These are phyloP conservation scores for Drosophila nigromelanica DNA, from an alignment of 1,140 invertebrate genomes.

Conservation along the genomic window DNA sequence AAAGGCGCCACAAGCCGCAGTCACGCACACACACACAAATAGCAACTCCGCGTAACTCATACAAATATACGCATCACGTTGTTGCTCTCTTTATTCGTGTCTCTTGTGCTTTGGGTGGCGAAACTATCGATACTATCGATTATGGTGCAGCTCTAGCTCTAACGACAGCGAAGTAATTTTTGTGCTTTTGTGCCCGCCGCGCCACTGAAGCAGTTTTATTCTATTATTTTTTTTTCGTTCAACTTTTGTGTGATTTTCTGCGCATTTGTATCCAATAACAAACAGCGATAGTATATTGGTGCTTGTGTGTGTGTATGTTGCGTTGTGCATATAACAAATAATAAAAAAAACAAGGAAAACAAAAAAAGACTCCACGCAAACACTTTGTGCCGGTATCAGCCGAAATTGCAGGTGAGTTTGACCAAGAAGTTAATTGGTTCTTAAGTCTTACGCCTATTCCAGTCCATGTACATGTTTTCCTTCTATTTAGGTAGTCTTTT, in stretches of 20 bases:
- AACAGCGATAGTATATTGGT: conserved; percentile 33
- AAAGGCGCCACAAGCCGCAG: conserved; percentile 13
- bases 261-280: conserved; percentile 35
- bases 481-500: background rate
- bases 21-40: conserved; percentile 10
- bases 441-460: conserved; percentile 6
- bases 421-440: conserved; percentile 37
- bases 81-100: conserved; percentile 14
- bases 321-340: conserved; percentile 26
- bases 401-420: conserved; percentile 43
- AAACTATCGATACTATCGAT: conserved; percentile 44
- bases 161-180: conserved; percentile 37
- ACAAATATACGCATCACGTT: background rate
- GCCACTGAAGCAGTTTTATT: conserved; percentile 49
- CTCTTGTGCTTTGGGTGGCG: conserved; percentile 17
- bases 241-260: conserved; percentile 48
- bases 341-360: conserved; percentile 1
- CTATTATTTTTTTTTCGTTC: conserved; percentile 54
- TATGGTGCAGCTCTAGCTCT: conserved; percentile 24
- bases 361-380: conserved; percentile 42
- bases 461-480: background rate
- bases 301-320: conserved; percentile 49
- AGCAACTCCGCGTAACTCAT: background rate
- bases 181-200: conserved; percentile 49
- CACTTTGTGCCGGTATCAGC: conserved; percentile 44